A percentile compares a stretch with the other conserved stretches of the same genome.
Conservation (phyloP, 2,797 vertebrate species). For the Malacoctenus gilli region DNA sequence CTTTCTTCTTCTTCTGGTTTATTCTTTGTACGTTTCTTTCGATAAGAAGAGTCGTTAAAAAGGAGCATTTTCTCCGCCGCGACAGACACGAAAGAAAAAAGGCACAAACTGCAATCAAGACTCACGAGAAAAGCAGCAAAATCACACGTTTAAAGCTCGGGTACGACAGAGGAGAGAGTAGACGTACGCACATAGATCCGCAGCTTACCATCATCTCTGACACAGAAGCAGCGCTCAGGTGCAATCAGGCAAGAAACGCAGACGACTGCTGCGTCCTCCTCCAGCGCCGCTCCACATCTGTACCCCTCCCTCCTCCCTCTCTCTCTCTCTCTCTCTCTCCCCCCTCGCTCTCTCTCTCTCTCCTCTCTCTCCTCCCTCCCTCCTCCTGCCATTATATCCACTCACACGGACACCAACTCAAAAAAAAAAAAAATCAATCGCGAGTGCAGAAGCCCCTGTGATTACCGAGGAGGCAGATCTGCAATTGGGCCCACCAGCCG, state of each 20-base stretch:
- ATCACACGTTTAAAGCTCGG: background rate
- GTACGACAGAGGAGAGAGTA: background rate
- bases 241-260: conserved; percentile 40
- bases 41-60: no score
- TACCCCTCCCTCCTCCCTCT: conserved; percentile 30
- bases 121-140: background rate
- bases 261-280: conserved; percentile 49
- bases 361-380: conserved; percentile 24
- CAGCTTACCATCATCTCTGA: conserved; percentile 68
- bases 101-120: background rate
- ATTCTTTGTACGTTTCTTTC: no score
- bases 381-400: conserved; percentile 33
- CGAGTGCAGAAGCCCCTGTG: conserved; percentile 34
- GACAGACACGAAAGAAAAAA: no score
- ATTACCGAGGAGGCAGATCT: conserved; percentile 38
- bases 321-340: conserved; percentile 34
- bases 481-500: conserved; percentile 35
- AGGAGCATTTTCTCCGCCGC: no score
- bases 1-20: no score
- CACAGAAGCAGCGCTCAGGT: conserved; percentile 40
- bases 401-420: conserved; percentile 40
- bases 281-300: conserved; percentile 47
- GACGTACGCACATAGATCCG: background rate
- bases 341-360: conserved; percentile 35
- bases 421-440: conserved; percentile 69